Evolutionary conservation across 2,113 vertebrate species (phyloP).

Genomic region (Aplodontia rufa): DNA sequence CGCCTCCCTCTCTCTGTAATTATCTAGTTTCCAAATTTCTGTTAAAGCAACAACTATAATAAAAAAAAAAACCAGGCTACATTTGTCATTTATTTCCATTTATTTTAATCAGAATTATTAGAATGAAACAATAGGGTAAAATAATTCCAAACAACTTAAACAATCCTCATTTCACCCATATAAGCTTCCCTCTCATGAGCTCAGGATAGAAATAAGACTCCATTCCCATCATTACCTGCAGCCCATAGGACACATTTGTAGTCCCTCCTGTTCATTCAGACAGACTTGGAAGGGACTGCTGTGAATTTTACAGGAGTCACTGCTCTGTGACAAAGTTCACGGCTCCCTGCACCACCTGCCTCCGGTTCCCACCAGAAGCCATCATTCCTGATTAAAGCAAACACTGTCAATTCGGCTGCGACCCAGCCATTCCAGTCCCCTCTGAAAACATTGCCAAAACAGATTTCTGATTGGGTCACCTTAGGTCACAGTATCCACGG

Average conservation of each 20-base stretch:
- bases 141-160: neutral
- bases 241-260: neutral
- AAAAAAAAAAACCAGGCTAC: neutral
- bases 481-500: conserved; percentile 61
- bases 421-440: neutral
- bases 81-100: neutral
- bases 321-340: conserved; percentile 70
- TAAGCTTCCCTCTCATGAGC: too few relatives aligned
- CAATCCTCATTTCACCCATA: fast-evolving
- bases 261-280: conserved; percentile 10
- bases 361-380: conserved; percentile 73
- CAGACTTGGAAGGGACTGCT: conserved; percentile 59
- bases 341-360: conserved; percentile 61
- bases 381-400: conserved; percentile 71
- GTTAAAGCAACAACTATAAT: neutral
- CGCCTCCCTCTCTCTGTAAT: too few relatives aligned
- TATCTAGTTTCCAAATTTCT: neutral
- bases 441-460: conserved; percentile 67
- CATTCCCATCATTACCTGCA: neutral
- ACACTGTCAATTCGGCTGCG: neutral
- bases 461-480: conserved; percentile 62
- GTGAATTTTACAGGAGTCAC: conserved; percentile 58
- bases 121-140: neutral
- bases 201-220: neutral
- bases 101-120: neutral